phyloP scores from a whole-genome alignment of 1,140 invertebrate species.

The Melipona quadrifasciata region DNA sequence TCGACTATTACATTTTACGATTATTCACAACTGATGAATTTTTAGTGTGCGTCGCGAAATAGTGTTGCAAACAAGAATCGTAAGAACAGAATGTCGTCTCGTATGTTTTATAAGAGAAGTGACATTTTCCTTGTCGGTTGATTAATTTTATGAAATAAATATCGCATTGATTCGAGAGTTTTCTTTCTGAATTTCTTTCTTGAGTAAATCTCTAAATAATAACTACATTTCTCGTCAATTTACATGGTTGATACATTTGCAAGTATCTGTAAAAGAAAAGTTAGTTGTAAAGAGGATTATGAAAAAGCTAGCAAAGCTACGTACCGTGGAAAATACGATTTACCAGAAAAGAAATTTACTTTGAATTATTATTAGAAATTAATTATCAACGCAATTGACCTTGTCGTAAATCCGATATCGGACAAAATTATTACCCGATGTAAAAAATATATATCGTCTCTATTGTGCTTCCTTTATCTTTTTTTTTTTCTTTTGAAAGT shows the following conservation, averaged over 20 bases:
- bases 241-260: too few relatives aligned
- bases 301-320: too few relatives aligned
- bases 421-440: slow-evolving; percentile 1
- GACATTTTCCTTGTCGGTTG: background rate
- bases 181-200: background rate
- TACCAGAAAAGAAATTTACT: background rate
- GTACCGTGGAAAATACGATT: background rate
- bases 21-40: background rate
- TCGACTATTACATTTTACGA: too few relatives aligned
- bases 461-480: too few relatives aligned
- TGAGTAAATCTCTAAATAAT: background rate
- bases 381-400: background rate
- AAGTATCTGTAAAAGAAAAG: too few relatives aligned
- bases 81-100: background rate
- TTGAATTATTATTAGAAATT: background rate
- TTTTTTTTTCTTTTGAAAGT: background rate
- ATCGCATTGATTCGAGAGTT: background rate
- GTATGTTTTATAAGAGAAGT: background rate
- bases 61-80: background rate
- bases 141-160: background rate
- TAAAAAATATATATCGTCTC: background rate
- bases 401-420: background rate
- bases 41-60: background rate
- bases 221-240: too few relatives aligned
- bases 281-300: too few relatives aligned